Conservation (phyloP, 2,888 invertebrate species). For the Autographa pulchrina region DNA sequence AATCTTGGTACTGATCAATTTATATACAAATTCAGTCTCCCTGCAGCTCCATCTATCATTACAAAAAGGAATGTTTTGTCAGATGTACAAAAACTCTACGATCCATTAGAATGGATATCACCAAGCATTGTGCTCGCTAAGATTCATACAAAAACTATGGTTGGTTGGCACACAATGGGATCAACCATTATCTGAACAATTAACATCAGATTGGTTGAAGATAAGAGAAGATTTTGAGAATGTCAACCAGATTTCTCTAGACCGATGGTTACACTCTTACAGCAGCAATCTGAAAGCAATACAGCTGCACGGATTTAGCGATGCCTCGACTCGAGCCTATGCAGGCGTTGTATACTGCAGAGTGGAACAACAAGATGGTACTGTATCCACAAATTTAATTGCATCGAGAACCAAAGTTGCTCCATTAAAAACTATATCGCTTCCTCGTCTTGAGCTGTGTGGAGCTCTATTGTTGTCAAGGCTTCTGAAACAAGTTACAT, state of each 20-base stretch:
- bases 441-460: constrained; percentile 54
- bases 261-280: constrained; percentile 31
- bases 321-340: constrained; percentile 46
- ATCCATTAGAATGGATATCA: constrained; percentile 48
- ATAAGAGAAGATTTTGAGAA: constrained; percentile 15
- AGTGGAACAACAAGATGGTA: neutral
- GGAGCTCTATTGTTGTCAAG: constrained; percentile 44
- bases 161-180: constrained; percentile 12
- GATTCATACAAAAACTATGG: constrained; percentile 17
- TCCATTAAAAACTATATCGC: constrained; percentile 50
- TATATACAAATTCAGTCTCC: no score
- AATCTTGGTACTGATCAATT: constrained; percentile 9
- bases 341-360: constrained; percentile 45
- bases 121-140: constrained; percentile 12
- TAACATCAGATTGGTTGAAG: constrained; percentile 29
- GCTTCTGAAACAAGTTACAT: constrained; percentile 29
- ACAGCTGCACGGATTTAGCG: constrained; percentile 51
- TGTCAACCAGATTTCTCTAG: constrained; percentile 20
- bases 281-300: constrained; percentile 12
- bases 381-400: constrained; percentile 26
- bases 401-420: constrained; percentile 50
- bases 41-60: no score
- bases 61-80: constrained; percentile 15
- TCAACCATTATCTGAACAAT: constrained; percentile 11
- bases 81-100: constrained; percentile 27